Percentiles rank a stretch among this genome's conserved stretches.
phyloP scores from a whole-genome alignment of 2,113 vertebrate genomes.

The cattle (Bos taurus) region ARS-UCD2.0 NC_037345.1:44390501-44391000 shows the following conservation, averaged over 20 bases:
- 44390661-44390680: conserved; percentile 55
- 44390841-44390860: conserved; percentile 42
- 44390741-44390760: conserved; percentile 16
- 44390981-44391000: neutral
- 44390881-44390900: conserved; percentile 70
- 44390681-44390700: conserved; percentile 15
- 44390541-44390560: conserved; percentile 46
- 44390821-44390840: conserved; percentile 26
- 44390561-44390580: conserved; percentile 63
- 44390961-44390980: neutral
- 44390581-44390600: conserved; percentile 35
- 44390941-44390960: neutral
- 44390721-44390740: neutral
- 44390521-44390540: conserved; percentile 5
- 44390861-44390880: conserved; percentile 1
- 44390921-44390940: neutral
- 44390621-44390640: conserved; percentile 54
- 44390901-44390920: conserved; percentile 10
- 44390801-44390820: conserved; percentile 22
- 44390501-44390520: conserved; percentile 3
- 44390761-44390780: neutral
- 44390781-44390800: neutral
- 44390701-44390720: neutral
- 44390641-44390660: conserved; percentile 65
- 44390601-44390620: conserved; percentile 72